These are phyloP conservation scores for Mola mola DNA, from an alignment of 2,113 vertebrate genomes.

Conservation along the genomic window DNA sequence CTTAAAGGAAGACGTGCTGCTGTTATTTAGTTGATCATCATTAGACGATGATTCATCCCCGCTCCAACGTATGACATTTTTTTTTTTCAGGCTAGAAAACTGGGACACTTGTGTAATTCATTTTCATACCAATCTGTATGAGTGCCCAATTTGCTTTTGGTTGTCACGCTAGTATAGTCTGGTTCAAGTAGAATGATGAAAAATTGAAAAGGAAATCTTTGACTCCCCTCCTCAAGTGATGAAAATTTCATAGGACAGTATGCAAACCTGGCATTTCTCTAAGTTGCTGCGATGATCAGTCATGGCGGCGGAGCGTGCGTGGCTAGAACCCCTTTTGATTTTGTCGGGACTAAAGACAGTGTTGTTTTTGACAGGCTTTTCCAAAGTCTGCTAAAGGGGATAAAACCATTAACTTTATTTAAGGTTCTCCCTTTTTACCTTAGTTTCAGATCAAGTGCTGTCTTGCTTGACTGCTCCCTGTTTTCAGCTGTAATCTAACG, in stretches of 20 bases:
- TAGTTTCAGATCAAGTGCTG: background rate
- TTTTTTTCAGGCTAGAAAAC: conserved; percentile 26
- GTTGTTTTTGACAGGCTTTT: conserved; percentile 43
- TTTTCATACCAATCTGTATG: conserved; percentile 49
- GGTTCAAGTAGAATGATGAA: conserved; percentile 75
- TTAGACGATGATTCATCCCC: conserved; percentile 51
- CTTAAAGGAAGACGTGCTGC: background rate
- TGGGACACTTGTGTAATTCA: conserved; percentile 52
- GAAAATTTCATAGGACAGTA: conserved; percentile 77
- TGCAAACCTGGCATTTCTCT: conserved; percentile 66
- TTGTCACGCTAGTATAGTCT: conserved; percentile 61
- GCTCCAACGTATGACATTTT: conserved; percentile 2
- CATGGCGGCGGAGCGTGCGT: conserved; percentile 28
- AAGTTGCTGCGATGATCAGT: conserved; percentile 38
- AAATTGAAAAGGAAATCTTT: conserved; percentile 74
- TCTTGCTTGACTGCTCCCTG: background rate
- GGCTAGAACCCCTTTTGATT: conserved; percentile 53
- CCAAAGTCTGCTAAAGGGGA: conserved; percentile 24
- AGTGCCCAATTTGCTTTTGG: conserved; percentile 45
- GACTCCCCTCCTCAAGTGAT: conserved; percentile 68
- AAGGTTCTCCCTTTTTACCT: background rate
- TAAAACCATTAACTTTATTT: conserved; percentile 3
- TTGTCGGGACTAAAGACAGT: conserved; percentile 31
- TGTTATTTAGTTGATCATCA: conserved; percentile 48
- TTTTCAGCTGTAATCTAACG: conserved; percentile 2